Percentiles rank a stretch among this genome's conserved stretches.
Evolutionary conservation across 2,888 invertebrate genomes (phyloP).

Genomic region (Carabus problematicus): DNA sequence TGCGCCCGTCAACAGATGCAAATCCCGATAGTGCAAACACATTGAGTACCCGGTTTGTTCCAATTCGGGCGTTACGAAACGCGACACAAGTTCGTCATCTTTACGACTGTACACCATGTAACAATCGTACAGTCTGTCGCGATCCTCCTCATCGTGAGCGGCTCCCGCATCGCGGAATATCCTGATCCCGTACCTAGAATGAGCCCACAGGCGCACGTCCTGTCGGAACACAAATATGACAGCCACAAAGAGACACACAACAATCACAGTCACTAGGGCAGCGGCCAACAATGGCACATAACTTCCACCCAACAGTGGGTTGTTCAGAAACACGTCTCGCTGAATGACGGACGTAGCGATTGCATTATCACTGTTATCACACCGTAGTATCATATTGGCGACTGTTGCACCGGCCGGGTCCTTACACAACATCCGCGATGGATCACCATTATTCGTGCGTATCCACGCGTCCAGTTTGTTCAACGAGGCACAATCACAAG

Average conservation of each 20-base stretch:
- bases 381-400: constrained; percentile 64
- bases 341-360: constrained; percentile 66
- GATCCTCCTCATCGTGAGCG: constrained; percentile 61
- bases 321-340: constrained; percentile 66
- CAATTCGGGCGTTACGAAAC: constrained; percentile 73
- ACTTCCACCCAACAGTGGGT: constrained; percentile 71
- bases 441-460: constrained; percentile 70
- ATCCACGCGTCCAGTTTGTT: constrained; percentile 75
- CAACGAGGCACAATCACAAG: constrained; percentile 79
- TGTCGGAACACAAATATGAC: constrained; percentile 77
- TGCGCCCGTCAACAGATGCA: constrained; percentile 66
- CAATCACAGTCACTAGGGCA: constrained; percentile 72
- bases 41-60: constrained; percentile 75
- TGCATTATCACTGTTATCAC: constrained; percentile 73
- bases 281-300: constrained; percentile 78
- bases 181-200: constrained; percentile 78
- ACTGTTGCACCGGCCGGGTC: constrained; percentile 63
- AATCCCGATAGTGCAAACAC: constrained; percentile 73
- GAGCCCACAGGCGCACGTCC: constrained; percentile 80
- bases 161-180: constrained; percentile 70
- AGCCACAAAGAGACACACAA: constrained; percentile 72
- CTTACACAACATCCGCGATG: constrained; percentile 73
- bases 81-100: constrained; percentile 77
- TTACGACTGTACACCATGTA: constrained; percentile 86
- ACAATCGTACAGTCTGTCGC: constrained; percentile 74